Base-by-base conservation (phyloP, 2,888 invertebrate genomes). In the Brassicogethes aeneus region DNA sequence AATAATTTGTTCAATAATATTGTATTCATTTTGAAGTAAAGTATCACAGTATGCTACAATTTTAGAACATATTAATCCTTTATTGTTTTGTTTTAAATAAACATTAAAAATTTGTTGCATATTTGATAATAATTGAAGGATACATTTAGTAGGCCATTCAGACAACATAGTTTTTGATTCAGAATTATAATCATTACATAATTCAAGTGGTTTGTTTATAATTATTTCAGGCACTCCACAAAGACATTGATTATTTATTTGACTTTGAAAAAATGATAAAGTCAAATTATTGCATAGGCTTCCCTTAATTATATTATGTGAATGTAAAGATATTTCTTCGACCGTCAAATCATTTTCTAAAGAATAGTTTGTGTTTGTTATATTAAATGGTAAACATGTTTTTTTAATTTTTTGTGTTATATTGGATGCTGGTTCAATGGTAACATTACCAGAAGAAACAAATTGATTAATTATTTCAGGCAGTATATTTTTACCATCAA, bases 91-190 rank as follows among this genome's bases (percentile, higher is more conserved):
- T 62, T 87, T 87, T 39, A 88, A 72, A 60, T 89, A 88, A 37
- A 89, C 78, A 63, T 89, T 88, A 59, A 88, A 88, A 49, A 90
- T 71, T 10, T 90, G 70, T 59, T 91, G 89, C 56, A 90, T 74
- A 50, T 85, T 86, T 44, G 89, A 89, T 46, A 91, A 71, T 60
- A 88, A 88, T 55, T 87, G 81, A 32, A 91, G 64, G 3, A 85
- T 72, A 57, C 79, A 76, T 48, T 77, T 75, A n/a, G 75, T 72
- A 30, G 79, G 75, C 79, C 81, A 82, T 61, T 79, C 74, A 40
- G 74, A 69, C 39, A 80, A 58, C 44, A 74, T 70, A 14, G 71
- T 70, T 30, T 75, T 65, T 31, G 66, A 68, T 2, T 73, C 74
- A 50, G 71, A 70, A 41, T 58, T 52, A n/a, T n/a, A n/a, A 58